phyloP scores from a whole-genome alignment of 2,797 vertebrate genomes.

The Margarornis squamiger region DNA sequence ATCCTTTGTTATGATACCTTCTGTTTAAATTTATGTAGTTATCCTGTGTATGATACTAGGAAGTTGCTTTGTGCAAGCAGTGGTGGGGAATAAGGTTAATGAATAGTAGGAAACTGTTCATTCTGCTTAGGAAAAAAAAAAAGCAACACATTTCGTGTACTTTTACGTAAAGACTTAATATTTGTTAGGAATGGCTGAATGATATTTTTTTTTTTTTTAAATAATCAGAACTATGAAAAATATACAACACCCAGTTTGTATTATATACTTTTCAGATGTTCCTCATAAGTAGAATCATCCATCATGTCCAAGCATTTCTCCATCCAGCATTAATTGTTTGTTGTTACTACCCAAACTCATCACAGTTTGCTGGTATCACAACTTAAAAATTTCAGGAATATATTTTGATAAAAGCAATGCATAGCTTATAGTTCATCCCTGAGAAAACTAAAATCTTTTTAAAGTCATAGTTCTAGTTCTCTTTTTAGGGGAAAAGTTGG shows the following conservation, averaged over 20 bases:
- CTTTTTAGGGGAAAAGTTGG: neutral
- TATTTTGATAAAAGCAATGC: neutral
- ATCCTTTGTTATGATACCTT: neutral
- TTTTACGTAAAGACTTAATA: slow-evolving; percentile 34
- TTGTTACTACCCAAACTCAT: neutral
- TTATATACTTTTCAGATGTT: slow-evolving; percentile 17
- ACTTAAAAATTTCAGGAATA: neutral
- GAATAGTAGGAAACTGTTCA: neutral
- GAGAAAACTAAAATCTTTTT: neutral
- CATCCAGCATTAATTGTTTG: neutral
- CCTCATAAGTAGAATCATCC: neutral
- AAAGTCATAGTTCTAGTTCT: neutral
- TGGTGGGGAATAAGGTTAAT: neutral
- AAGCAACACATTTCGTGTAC: neutral
- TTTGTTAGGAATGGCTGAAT: slow-evolving; percentile 37
- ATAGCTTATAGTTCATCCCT: neutral
- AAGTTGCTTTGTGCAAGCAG: neutral
- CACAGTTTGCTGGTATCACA: neutral
- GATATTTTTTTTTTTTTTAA: neutral
- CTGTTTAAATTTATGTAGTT: neutral
- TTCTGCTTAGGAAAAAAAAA: neutral
- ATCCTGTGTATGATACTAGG: neutral
- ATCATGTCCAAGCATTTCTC: neutral
- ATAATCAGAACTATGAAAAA: slow-evolving; percentile 53
- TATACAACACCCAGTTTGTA: slow-evolving; percentile 1